These are phyloP conservation scores for Erpetoichthys calabaricus DNA, from an alignment of 2,797 vertebrate species.

Conservation along the genomic window DNA sequence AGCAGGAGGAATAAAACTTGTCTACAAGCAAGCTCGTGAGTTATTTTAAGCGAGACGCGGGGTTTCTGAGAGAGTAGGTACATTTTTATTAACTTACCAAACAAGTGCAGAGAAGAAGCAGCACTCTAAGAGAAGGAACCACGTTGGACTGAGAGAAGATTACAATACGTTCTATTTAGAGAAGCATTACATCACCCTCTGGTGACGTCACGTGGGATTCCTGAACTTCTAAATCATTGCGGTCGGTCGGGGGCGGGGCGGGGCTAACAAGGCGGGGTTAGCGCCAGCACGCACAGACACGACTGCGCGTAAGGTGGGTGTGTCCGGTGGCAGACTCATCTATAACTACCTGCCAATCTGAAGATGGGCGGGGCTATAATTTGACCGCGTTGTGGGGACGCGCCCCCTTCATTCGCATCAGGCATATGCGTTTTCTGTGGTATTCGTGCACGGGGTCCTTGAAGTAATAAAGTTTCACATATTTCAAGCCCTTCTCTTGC, in stretches of 20 bases:
- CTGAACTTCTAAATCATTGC: conserved; percentile 99
- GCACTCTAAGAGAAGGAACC: conserved; percentile 85
- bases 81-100: conserved; percentile 79
- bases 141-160: conserved; percentile 99
- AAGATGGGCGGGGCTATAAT: too few relatives aligned
- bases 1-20: conserved; percentile 26
- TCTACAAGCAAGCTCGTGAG: conserved; percentile 32
- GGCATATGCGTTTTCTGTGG: too few relatives aligned
- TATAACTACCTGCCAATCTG: too few relatives aligned
- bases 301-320: conserved; percentile 31
- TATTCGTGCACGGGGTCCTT: too few relatives aligned
- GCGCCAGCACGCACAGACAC: conserved; percentile 17
- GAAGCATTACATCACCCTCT: conserved; percentile 97
- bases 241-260: conserved; percentile 59
- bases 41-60: conserved; percentile 31
- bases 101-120: conserved; percentile 80
- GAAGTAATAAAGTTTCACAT: too few relatives aligned
- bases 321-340: conserved; percentile 13
- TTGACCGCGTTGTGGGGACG: too few relatives aligned
- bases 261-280: conserved; percentile 39
- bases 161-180: conserved; percentile 99
- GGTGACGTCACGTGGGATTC: conserved; percentile 99
- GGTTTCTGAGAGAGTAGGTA: conserved; percentile 24
- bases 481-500: too few relatives aligned
- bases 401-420: too few relatives aligned